Evolutionary conservation across 2,113 vertebrate species (phyloP).

Genomic region (Recurvirostra avosetta): DNA sequence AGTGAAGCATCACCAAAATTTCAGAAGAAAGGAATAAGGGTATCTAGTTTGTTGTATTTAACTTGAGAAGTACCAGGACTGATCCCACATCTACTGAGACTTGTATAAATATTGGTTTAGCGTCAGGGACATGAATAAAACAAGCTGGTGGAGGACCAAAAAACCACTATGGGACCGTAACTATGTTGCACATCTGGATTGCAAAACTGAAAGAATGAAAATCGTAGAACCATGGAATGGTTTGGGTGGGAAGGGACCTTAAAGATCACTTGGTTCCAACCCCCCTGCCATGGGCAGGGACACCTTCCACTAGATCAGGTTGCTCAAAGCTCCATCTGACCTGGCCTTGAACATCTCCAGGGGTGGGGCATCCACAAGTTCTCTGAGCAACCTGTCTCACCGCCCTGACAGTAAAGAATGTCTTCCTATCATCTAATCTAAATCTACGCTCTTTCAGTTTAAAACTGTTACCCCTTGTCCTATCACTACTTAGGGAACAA

Average conservation of each 20-base stretch:
- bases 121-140: not conserved
- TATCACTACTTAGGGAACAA: not conserved
- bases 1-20: not conserved
- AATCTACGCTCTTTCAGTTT: not conserved
- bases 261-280: not conserved
- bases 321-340: not conserved
- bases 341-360: not conserved
- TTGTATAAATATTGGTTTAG: not conserved
- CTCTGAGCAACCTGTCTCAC: not conserved
- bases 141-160: rapidly evolving
- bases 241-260: not conserved
- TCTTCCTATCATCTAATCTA: not conserved
- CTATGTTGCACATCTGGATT: not conserved
- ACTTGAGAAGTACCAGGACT: not conserved
- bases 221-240: too few species aligned
- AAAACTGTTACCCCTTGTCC: not conserved
- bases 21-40: not conserved
- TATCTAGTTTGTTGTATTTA: not conserved
- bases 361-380: not conserved
- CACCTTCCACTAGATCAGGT: not conserved
- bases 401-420: not conserved
- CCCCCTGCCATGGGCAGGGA: not conserved
- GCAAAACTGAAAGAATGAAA: not conserved
- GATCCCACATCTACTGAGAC: not conserved
- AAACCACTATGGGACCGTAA: not conserved